Evolutionary conservation across 2,888 invertebrate genomes (phyloP), one percentile per base, ranked within the genome.

Genomic region (Tethea ocularis): DNA sequence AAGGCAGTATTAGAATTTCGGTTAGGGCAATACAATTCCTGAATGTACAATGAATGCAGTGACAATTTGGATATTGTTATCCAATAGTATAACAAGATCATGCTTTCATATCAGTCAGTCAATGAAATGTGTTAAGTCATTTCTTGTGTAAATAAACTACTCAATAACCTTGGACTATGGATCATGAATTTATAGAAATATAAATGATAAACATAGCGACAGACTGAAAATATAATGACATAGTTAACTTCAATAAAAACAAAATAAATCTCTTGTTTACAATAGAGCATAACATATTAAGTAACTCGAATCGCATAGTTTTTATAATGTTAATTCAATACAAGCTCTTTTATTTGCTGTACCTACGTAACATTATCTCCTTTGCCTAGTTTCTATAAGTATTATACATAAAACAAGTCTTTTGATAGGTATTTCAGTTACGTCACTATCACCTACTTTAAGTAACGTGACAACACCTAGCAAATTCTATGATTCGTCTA

Each of bases 1-100:
- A 15, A 15, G 66, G 61, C 66, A 69, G 58, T 56, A 73, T 78
- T 73, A 67, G 61, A 72, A 76, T 78, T 70, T 75, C 71, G 70
- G 72, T 75, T 75, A 68, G 64, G 70, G 70, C 69, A 56, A 64
- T 65, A 33, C 33, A 15, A 13, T 54, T 36, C 22, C 6, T 54
- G 54, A 20, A 54, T 33, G 46, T 17, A 46, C 46, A 22, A 15
- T 15, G 13, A 11, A 20, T 79, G 72, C 78, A 77, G 74, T 69
- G 63, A 67, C 68, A 68, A n/a, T 71, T 68, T 71, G 66, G 56
- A 69, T 70, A 73, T 51, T 62, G 64, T 69, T 76, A 71, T 72
- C 68, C 71, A 66, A 71, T 72, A n/a, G n/a, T n/a, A 71, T 61
- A 69, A 33, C 33, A 54, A 54, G 36, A 54, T 54, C 46, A 15